These are phyloP conservation scores for Clupea harengus DNA, from an alignment of 2,113 vertebrate species.

Conservation along the genomic window DNA sequence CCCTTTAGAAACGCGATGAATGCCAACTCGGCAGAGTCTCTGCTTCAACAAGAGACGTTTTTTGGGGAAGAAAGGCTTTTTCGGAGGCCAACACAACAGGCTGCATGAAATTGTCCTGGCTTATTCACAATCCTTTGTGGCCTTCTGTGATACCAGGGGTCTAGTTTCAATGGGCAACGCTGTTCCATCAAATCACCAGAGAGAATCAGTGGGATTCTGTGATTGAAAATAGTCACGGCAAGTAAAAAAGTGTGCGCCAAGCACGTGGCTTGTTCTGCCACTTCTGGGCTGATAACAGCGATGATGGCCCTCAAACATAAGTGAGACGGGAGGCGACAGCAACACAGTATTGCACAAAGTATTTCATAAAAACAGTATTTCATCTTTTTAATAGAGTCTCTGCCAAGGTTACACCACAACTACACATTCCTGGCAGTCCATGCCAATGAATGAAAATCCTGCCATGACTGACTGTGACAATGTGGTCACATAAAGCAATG, in stretches of 20 bases:
- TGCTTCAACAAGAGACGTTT: background rate
- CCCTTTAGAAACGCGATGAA: conserved; percentile 5
- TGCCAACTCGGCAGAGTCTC: conserved; percentile 7
- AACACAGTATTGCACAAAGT: background rate
- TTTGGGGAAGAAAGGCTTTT: background rate
- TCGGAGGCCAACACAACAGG: background rate
- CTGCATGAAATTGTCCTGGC: conserved; percentile 15
- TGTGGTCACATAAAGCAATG: background rate
- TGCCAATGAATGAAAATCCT: background rate
- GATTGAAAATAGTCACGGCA: background rate
- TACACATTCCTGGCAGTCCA: background rate
- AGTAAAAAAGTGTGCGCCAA: background rate
- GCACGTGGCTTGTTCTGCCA: background rate
- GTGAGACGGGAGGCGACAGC: background rate
- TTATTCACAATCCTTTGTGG: conserved; percentile 5
- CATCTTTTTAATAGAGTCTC: background rate
- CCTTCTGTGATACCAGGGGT: background rate
- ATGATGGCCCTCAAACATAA: background rate
- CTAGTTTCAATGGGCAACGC: conserved; percentile 1
- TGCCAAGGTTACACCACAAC: background rate
- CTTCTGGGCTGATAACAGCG: background rate
- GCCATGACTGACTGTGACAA: background rate
- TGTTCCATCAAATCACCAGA: conserved; percentile 3
- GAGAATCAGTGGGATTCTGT: conserved; percentile 1
- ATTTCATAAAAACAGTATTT: background rate